phyloP scores from a whole-genome alignment of 2,888 invertebrate genomes.

The Noctua fimbriata region DNA sequence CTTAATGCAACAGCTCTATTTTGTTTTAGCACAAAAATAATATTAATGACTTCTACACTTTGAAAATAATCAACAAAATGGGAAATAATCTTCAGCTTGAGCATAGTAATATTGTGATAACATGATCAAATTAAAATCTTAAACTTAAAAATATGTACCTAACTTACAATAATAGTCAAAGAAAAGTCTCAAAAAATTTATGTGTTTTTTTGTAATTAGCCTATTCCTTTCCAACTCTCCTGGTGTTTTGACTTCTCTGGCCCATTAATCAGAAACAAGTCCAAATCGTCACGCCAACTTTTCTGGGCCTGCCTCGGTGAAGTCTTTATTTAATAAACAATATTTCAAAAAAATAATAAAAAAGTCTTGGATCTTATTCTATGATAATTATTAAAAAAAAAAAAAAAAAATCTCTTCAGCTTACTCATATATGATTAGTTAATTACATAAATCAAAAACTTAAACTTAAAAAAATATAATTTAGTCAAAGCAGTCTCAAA shows the following conservation, averaged over 20 bases:
- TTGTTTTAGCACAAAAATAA: constrained; percentile 8
- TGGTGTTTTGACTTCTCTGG: background rate
- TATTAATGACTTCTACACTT: background rate
- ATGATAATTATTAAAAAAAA: background rate
- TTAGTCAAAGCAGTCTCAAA: background rate
- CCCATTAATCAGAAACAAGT: too few species aligned
- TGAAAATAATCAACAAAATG: background rate
- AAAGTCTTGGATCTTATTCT: background rate
- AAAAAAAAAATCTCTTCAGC: background rate
- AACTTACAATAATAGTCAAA: constrained; percentile 3
- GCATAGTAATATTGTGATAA: background rate
- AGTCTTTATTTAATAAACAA: background rate
- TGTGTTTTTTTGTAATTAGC: too few species aligned
- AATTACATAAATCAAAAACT: background rate
- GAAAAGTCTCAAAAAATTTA: background rate
- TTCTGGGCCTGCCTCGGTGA: too few species aligned
- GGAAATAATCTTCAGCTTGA: background rate
- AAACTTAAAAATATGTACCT: constrained; percentile 6
- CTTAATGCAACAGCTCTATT: constrained; percentile 14
- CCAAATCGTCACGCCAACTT: too few species aligned
- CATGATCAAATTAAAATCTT: constrained; percentile 7
- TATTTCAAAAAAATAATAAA: background rate
- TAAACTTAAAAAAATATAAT: background rate
- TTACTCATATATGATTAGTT: background rate
- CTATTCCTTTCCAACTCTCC: too few species aligned